These are phyloP conservation scores for Lycaon pictus DNA, from an alignment of 2,113 vertebrate species.

Conservation along the genomic window DNA sequence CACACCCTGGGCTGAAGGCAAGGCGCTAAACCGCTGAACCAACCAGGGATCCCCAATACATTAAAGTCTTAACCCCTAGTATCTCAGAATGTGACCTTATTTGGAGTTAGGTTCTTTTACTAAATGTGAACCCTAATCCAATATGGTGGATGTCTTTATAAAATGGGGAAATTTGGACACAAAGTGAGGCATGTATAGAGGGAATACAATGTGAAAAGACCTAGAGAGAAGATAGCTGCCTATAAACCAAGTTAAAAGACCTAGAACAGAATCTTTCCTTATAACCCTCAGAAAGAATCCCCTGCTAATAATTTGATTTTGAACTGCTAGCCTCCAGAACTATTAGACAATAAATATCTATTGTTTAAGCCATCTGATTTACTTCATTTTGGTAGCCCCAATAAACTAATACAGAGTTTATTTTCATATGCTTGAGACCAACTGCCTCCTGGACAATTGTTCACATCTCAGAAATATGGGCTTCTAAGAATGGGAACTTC, in stretches of 20 bases:
- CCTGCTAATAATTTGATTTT: neutral
- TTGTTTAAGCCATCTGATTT: neutral
- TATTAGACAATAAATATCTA: neutral
- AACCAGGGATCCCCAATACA: too few relatives aligned
- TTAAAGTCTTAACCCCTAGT: neutral
- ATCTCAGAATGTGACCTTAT: neutral
- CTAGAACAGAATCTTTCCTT: neutral
- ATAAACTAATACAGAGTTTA: neutral
- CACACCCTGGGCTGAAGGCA: too few relatives aligned
- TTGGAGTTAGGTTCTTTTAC: neutral
- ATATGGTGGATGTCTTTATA: neutral
- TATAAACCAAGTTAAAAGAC: neutral
- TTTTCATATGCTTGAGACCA: neutral
- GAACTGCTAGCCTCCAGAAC: neutral
- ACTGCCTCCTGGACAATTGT: neutral
- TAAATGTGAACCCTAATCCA: neutral
- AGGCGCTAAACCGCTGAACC: too few relatives aligned
- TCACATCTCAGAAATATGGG: neutral
- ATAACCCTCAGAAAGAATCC: neutral
- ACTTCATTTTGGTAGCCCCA: neutral
- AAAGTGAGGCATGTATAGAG: neutral
- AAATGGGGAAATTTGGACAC: neutral
- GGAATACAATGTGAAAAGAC: neutral
- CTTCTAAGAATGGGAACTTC: neutral
- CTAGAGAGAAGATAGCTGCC: neutral